These are phyloP conservation scores for Muscicapa striata DNA, from an alignment of 2,797 vertebrate genomes.

Conservation along the genomic window DNA sequence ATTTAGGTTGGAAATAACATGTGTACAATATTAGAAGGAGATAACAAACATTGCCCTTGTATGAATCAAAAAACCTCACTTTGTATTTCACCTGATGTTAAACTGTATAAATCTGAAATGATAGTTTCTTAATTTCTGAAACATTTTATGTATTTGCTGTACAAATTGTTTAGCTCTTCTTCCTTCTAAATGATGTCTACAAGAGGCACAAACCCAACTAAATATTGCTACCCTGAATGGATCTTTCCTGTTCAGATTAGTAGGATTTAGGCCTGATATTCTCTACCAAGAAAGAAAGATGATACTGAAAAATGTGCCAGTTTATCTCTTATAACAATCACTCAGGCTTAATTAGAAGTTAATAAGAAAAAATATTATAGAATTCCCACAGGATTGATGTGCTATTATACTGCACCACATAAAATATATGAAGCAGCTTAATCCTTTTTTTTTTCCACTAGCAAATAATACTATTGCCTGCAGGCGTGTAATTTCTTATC, in stretches of 20 bases:
- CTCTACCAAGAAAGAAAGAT: background rate
- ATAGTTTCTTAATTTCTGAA: background rate
- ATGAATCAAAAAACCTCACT: rapidly evolving
- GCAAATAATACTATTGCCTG: background rate
- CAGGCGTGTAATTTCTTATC: background rate
- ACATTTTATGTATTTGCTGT: background rate
- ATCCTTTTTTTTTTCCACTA: background rate
- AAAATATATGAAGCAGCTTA: background rate
- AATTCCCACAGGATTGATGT: background rate
- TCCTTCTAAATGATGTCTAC: background rate
- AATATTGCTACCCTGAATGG: background rate
- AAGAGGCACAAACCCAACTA: background rate
- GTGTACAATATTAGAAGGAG: background rate
- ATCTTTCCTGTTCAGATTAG: background rate
- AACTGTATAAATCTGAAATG: background rate
- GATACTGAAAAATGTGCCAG: background rate
- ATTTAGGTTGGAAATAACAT: background rate
- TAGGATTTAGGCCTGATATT: background rate
- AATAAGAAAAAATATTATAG: background rate
- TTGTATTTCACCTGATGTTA: background rate
- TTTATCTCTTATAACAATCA: background rate
- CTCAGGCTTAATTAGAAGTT: background rate
- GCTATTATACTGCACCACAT: background rate
- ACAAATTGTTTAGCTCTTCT: background rate
- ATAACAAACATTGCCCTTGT: background rate